These are phyloP conservation scores for Sarcoramphus papa DNA, from an alignment of 2,797 vertebrate genomes.

Conservation along the genomic window DNA sequence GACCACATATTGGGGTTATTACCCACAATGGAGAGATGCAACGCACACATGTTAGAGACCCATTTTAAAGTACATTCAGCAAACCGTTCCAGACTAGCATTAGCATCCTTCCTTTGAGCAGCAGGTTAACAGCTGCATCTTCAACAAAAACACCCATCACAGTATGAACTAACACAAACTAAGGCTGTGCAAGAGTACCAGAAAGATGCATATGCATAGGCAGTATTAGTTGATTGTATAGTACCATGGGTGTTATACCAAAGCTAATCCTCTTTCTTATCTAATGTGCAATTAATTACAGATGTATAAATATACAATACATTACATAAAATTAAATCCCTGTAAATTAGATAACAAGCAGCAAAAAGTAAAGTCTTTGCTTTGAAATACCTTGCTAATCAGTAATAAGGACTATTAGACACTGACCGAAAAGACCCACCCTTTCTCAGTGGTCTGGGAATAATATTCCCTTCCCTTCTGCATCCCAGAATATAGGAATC, in stretches of 20 bases:
- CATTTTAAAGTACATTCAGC: conserved; percentile 73
- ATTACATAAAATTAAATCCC: conserved; percentile 73
- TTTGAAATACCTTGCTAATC: conserved; percentile 64
- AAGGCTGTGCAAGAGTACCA: neutral
- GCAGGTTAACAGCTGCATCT: conserved; percentile 42
- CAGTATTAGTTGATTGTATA: conserved; percentile 36
- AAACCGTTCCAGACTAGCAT: conserved; percentile 61
- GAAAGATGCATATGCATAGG: neutral
- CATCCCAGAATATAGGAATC: neutral
- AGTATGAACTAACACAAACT: neutral
- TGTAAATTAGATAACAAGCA: conserved; percentile 78
- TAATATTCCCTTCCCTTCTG: neutral
- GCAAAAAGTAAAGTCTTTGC: conserved; percentile 82
- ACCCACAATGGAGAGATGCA: conserved; percentile 20
- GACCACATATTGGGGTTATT: conserved; percentile 25
- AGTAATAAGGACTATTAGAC: neutral
- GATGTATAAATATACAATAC: conserved; percentile 87
- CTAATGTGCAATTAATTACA: conserved; percentile 90
- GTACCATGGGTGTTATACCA: neutral
- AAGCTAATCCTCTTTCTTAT: conserved; percentile 11
- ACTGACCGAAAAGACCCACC: neutral
- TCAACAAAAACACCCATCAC: neutral
- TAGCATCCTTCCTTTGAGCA: conserved; percentile 19
- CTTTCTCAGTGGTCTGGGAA: neutral
- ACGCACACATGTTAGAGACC: conserved; percentile 12